Conservation (phyloP, 2,113 vertebrate genomes). For the Balaeniceps rex region DNA sequence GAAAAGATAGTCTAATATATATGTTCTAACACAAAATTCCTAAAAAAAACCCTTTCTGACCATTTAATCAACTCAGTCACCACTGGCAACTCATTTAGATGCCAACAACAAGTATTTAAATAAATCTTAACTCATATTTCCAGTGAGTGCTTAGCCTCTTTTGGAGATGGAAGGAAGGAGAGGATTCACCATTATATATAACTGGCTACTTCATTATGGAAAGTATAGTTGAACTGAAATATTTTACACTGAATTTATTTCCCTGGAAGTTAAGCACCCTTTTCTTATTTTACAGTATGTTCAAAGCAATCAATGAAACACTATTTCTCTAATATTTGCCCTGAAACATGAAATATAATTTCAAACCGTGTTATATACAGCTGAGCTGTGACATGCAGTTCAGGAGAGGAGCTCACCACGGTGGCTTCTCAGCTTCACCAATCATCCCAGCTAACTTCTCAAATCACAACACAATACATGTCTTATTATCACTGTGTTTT, state of each 20-base stretch:
- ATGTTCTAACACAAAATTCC: not conserved
- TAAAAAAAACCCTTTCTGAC: not conserved
- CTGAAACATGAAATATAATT: not conserved
- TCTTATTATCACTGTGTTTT: not conserved
- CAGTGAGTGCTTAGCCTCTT: not conserved
- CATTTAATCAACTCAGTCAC: not conserved
- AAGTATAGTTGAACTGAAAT: not conserved
- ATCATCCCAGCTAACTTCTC: not conserved
- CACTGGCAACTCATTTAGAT: not conserved
- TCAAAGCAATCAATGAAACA: not conserved
- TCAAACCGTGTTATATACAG: not conserved
- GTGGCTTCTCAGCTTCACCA: not conserved
- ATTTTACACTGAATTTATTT: not conserved
- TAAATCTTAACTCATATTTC: not conserved
- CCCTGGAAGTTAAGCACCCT: not conserved
- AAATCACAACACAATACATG: not conserved
- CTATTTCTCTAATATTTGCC: not conserved
- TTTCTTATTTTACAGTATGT: not conserved
- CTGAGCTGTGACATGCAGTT: not conserved
- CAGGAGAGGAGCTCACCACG: not conserved
- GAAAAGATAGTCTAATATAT: not conserved
- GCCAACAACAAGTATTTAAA: not conserved
- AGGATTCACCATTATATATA: not conserved
- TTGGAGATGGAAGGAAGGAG: not conserved
- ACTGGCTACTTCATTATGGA: not conserved